Conservation (phyloP, 2,113 vertebrate genomes). For the Stomatorhinus ivindoensis region DNA sequence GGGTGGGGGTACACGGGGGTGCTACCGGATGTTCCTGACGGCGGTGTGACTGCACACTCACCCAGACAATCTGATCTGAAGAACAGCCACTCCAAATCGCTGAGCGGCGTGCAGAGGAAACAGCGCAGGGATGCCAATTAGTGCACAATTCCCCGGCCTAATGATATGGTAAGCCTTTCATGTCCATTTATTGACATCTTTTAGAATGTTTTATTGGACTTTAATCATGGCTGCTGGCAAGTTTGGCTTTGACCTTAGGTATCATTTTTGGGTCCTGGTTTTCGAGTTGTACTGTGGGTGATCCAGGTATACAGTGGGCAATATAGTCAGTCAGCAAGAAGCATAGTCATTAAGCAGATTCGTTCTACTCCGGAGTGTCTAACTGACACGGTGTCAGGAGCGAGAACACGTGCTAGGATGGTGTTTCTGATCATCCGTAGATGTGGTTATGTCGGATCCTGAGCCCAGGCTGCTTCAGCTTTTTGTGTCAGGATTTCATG, state of each 20-base stretch:
- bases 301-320: neutral
- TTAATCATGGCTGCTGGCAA: neutral
- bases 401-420: neutral
- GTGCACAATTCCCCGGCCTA: constrained; percentile 38
- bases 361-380: neutral
- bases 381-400: neutral
- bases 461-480: neutral
- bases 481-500: neutral
- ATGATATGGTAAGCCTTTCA: constrained; percentile 36
- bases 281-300: neutral
- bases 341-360: neutral
- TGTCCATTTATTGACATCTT: neutral
- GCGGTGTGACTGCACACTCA: constrained; percentile 24
- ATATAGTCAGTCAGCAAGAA: neutral
- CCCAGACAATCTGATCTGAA: constrained; percentile 28
- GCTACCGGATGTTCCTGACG: constrained; percentile 4
- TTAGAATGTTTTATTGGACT: neutral
- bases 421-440: neutral
- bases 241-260: neutral
- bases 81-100: constrained; percentile 9
- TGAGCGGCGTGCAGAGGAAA: constrained; percentile 16
- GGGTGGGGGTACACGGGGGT: constrained; percentile 15
- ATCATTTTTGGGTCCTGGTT: neutral
- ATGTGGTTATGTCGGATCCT: neutral
- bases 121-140: constrained; percentile 27